Conservation (phyloP, 35 echinoderm and acorn worm species). For the Lytechinus pictus region DNA sequence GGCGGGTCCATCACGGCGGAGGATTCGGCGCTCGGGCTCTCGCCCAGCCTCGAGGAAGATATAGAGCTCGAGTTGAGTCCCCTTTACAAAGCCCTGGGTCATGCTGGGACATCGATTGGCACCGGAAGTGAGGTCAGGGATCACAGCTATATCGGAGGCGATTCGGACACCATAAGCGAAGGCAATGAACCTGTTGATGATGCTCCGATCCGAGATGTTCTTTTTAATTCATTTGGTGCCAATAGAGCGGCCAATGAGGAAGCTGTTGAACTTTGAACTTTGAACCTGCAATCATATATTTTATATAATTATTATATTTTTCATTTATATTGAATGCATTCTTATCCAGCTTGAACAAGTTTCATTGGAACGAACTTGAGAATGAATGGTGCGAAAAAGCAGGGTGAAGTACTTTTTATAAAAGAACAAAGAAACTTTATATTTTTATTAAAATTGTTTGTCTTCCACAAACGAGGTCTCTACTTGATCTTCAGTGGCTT, state of each 20-base stretch:
- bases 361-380: neutral
- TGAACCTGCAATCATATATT: neutral
- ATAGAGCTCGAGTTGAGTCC: conserved; percentile 16
- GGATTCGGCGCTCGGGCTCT: conserved; percentile 30
- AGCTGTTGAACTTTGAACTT: conserved; percentile 37
- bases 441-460: neutral
- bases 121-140: conserved; percentile 31
- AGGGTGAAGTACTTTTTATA: neutral
- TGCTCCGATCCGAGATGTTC: conserved; percentile 25
- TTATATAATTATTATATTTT: neutral
- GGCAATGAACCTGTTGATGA: conserved; percentile 10
- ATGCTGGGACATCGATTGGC: neutral
- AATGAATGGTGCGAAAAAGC: neutral
- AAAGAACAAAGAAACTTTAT: neutral
- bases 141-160: conserved; percentile 33
- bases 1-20: conserved; percentile 28
- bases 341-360: neutral
- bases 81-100: neutral
- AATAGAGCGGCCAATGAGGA: conserved; percentile 16
- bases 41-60: conserved; percentile 25
- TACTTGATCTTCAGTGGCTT: neutral
- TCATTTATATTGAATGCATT: conserved; percentile 21
- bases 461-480: neutral
- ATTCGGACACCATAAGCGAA: conserved; percentile 49
- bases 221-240: conserved; percentile 45